Evolutionary conservation across 2,888 invertebrate species (phyloP), one percentile per base, ranked within the genome.

Genomic region (Idaea aversata): DNA sequence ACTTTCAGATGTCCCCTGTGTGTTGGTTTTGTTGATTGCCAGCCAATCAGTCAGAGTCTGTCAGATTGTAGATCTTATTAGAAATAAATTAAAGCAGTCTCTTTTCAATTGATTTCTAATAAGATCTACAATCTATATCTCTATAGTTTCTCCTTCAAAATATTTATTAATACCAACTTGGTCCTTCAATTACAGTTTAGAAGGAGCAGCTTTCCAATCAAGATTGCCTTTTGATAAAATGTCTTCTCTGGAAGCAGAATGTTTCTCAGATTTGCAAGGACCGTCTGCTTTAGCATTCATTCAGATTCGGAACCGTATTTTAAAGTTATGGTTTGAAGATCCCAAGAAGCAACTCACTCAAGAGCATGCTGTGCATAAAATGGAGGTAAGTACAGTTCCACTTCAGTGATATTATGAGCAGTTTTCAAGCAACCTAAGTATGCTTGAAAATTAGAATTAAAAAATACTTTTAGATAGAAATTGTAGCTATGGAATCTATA

Each of bases 311-410:
- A 99, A 99, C 85, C 94, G 98, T 72, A 93, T 99, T 71, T 89
- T 99, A 34, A 98, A 99, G 90, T 93, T 98, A 86, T 99, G 99
- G 99, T 94, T 99, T 70, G 98, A 98, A 79, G 98, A 99, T 91
- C 98, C 99, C 0, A 98, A 98, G 81, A 95, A 96, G 77, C 99
- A 99, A 83, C 89, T 99, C 35, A 96, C 97, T 16, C 94, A 97
- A 73, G 98, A 98, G 81, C 94, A 95, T 86, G 95, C 96, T 16
- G 90, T 98, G 58, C 95, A 96, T 57, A 96, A 96, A 81, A 95
- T 99, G 87, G 96, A 97, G 77, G 85, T 86, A 66, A 72, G 15
- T 60, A 2, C 13, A 47, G 38, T 47, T 47, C 0, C 7, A 13
- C 7, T 7, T 7, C 36, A 36, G 5, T 7, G 36, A 5, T 36